phyloP scores from a whole-genome alignment of 1,140 invertebrate genomes.

The Drosophila kohkoa region DNA sequence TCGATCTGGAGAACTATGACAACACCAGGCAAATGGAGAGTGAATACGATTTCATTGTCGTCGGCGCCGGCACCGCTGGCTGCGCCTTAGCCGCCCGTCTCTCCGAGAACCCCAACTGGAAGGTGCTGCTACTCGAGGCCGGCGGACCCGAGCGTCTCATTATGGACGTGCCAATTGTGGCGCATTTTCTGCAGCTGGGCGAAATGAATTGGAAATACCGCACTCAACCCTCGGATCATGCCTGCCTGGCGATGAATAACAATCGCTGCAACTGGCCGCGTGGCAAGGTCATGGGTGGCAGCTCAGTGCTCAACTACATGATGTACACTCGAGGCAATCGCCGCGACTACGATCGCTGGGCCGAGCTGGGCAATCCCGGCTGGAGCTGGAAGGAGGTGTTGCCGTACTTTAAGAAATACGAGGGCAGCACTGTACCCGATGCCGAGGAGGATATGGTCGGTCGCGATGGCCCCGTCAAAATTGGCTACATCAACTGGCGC shows the following conservation, averaged over 20 bases:
- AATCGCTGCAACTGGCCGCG: constrained; percentile 89
- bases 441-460: constrained; percentile 86
- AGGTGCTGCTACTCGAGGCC: constrained; percentile 89
- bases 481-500: constrained; percentile 86
- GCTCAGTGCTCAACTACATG: constrained; percentile 95
- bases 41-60: constrained; percentile 88
- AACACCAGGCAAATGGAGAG: constrained; percentile 59
- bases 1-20: constrained; percentile 81
- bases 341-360: constrained; percentile 93
- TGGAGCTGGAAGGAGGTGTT: constrained; percentile 94
- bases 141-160: constrained; percentile 87
- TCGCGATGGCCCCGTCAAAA: constrained; percentile 86
- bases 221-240: constrained; percentile 87
- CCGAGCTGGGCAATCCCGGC: constrained; percentile 89
- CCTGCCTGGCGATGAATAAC: constrained; percentile 85
- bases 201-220: constrained; percentile 89
- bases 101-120: constrained; percentile 87
- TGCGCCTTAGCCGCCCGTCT: constrained; percentile 89
- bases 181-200: constrained; percentile 87
- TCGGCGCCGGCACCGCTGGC: constrained; percentile 91
- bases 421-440: constrained; percentile 88
- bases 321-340: constrained; percentile 93
- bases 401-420: constrained; percentile 93
- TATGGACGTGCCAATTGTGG: constrained; percentile 89
- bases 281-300: constrained; percentile 93